Evolutionary conservation across 1,140 invertebrate genomes (phyloP).

Genomic region (Heliconius congener): DNA sequence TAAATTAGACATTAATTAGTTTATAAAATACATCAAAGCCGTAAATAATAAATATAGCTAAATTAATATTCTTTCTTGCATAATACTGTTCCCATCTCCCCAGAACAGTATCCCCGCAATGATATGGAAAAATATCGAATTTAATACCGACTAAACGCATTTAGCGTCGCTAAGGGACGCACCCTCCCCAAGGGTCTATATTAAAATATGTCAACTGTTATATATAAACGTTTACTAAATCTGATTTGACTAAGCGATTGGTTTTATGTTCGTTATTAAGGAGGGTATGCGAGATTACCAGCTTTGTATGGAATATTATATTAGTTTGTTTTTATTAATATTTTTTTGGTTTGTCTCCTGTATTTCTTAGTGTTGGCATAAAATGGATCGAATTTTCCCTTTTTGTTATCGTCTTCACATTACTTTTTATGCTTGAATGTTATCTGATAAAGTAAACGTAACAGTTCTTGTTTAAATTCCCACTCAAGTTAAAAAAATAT

Average conservation of each 20-base stretch:
- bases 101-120: conserved; percentile 51
- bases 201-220: conserved; percentile 54
- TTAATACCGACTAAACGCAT: conserved; percentile 71
- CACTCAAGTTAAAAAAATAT: too few species aligned
- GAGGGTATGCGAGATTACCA: conserved; percentile 8
- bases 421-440: too few species aligned
- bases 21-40: too few species aligned
- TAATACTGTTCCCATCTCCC: conserved; percentile 50
- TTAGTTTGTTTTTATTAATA: conserved; percentile 5
- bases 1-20: too few species aligned
- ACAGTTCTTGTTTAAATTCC: too few species aligned
- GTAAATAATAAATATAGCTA: too few species aligned
- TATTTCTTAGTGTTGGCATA: too few species aligned
- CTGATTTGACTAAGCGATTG: conserved; percentile 29
- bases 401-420: too few species aligned
- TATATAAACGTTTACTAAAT: conserved; percentile 50
- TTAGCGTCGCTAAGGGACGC: conserved; percentile 39
- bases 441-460: too few species aligned
- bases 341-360: neutral
- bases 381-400: too few species aligned
- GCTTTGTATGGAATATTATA: neutral
- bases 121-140: conserved; percentile 76
- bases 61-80: conserved; percentile 31
- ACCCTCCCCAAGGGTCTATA: conserved; percentile 43
- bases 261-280: conserved; percentile 26